A percentile compares a stretch with the other conserved stretches of the same genome.
Evolutionary conservation across 2,113 vertebrate genomes (phyloP).

Genomic region (Vimba vimba): DNA sequence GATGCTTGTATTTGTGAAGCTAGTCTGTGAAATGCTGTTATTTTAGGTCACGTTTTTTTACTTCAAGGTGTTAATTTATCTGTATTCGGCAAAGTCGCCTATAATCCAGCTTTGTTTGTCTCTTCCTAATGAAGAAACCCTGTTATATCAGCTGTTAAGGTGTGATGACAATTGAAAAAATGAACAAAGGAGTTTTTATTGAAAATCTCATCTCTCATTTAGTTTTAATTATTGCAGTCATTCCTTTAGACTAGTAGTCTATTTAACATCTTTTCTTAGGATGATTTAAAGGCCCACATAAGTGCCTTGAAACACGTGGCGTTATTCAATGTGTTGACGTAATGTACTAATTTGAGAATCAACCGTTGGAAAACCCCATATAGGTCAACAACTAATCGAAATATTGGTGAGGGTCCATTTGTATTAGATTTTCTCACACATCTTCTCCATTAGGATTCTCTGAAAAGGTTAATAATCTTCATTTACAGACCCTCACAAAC

Average conservation of each 20-base stretch:
- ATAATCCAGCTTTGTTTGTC: background rate
- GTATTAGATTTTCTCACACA: background rate
- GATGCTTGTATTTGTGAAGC: background rate
- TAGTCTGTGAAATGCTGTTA: background rate
- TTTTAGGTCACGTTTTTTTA: background rate
- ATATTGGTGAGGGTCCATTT: background rate
- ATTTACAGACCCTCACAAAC: background rate
- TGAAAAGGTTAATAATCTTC: background rate
- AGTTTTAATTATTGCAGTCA: too few relatives aligned
- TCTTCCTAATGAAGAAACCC: background rate
- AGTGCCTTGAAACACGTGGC: too few relatives aligned
- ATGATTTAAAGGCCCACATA: too few relatives aligned
- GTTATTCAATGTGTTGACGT: too few relatives aligned
- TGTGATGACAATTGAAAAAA: background rate
- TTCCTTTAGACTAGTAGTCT: too few relatives aligned
- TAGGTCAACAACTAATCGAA: background rate
- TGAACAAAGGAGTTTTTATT: too few relatives aligned
- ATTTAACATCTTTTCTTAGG: too few relatives aligned
- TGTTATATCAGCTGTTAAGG: background rate
- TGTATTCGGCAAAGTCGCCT: background rate
- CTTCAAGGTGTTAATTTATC: background rate
- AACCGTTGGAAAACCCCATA: background rate
- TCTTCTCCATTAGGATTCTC: background rate
- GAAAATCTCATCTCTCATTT: background rate
- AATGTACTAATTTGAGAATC: background rate